These are phyloP conservation scores for Presbytis comata DNA, from an alignment of 2,797 vertebrate genomes.

Conservation along the genomic window DNA sequence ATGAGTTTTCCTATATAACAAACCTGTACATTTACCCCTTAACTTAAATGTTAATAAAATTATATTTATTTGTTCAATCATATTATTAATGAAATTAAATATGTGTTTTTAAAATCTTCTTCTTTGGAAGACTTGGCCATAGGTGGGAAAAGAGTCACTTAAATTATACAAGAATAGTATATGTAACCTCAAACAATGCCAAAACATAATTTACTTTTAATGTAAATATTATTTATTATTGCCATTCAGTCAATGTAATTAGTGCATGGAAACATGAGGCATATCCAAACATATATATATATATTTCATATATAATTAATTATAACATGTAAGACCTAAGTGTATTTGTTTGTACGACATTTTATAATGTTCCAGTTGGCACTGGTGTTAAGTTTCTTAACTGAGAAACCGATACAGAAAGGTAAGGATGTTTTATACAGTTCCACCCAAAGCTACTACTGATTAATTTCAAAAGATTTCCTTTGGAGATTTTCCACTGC, in stretches of 20 bases:
- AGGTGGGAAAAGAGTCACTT: background rate
- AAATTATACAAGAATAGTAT: background rate
- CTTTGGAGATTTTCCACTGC: constrained; percentile 79
- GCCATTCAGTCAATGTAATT: background rate
- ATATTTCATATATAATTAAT: constrained; percentile 25
- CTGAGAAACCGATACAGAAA: constrained; percentile 67
- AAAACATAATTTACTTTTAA: constrained; percentile 23
- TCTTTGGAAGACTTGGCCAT: background rate
- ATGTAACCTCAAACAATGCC: background rate
- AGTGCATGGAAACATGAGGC: background rate
- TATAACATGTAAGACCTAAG: constrained; percentile 36
- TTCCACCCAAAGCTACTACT: constrained; percentile 75
- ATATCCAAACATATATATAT: background rate
- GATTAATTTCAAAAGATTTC: constrained; percentile 80
- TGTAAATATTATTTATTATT: background rate
- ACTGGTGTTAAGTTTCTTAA: constrained; percentile 60
- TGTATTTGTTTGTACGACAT: constrained; percentile 56
- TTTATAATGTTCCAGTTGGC: constrained; percentile 56
- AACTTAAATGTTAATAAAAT: background rate
- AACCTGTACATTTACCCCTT: background rate
- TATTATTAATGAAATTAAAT: background rate
- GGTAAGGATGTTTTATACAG: constrained; percentile 50
- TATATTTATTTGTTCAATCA: background rate
- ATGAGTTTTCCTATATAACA: no score
- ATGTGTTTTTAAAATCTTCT: background rate